Conservation (phyloP, 2,888 invertebrate species). For the Philereme vetulata region DNA sequence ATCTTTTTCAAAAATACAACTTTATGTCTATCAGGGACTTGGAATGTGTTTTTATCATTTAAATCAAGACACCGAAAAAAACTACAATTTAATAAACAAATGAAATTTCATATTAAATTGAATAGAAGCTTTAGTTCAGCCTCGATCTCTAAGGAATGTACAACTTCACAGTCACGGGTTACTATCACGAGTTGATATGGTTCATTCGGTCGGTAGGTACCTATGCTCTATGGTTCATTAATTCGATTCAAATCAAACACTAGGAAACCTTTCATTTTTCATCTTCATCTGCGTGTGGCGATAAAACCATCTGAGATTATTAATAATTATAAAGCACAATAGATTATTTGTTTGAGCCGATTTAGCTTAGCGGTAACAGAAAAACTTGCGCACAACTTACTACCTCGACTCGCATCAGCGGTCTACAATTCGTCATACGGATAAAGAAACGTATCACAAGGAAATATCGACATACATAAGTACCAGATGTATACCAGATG, state of each 20-base stretch:
- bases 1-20: constrained; percentile 47
- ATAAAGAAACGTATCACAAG: constrained; percentile 39
- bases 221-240: too few species aligned
- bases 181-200: constrained; percentile 68
- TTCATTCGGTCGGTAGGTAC: constrained; percentile 47
- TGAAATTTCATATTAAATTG: constrained; percentile 1
- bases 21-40: constrained; percentile 48
- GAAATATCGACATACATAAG: constrained; percentile 61
- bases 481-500: constrained; percentile 52
- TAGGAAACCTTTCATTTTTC: too few species aligned
- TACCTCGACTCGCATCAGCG: too few species aligned
- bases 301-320: too few species aligned
- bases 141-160: constrained; percentile 49
- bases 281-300: too few species aligned
- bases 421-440: constrained; percentile 34
- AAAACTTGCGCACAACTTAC: too few species aligned
- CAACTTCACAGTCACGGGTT: constrained; percentile 39
- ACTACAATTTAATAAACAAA: constrained; percentile 11
- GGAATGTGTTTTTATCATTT: constrained; percentile 4
- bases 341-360: too few species aligned
- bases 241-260: too few species aligned
- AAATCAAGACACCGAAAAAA: neutral
- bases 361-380: too few species aligned
- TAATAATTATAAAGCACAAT: too few species aligned
- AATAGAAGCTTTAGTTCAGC: constrained; percentile 17